phyloP scores from a whole-genome alignment of 2,797 vertebrate genomes.

The Furcifer pardalis region DNA sequence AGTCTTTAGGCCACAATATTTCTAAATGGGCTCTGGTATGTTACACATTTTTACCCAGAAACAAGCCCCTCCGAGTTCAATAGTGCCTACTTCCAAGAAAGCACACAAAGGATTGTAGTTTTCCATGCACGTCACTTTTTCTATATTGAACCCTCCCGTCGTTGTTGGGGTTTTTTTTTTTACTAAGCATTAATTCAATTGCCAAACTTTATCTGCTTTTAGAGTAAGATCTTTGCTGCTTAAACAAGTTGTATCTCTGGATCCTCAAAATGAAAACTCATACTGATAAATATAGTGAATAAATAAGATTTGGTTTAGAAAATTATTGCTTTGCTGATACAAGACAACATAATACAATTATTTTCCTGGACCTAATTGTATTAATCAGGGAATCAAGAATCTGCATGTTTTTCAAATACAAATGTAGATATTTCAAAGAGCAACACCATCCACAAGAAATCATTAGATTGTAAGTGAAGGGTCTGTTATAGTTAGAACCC shows the following conservation, averaged over 20 bases:
- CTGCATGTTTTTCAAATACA: not conserved
- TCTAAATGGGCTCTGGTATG: not conserved
- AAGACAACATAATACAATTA: not conserved
- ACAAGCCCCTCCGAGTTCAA: not conserved
- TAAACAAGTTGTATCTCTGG: not conserved
- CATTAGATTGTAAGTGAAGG: no score
- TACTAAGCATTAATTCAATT: not conserved
- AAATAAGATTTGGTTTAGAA: not conserved
- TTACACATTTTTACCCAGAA: not conserved
- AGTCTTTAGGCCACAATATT: not conserved
- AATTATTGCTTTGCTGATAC: not conserved
- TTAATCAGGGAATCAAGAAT: not conserved
- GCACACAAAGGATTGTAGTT: not conserved
- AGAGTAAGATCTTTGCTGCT: not conserved
- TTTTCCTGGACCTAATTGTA: not conserved
- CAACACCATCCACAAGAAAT: not conserved
- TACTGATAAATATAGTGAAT: not conserved
- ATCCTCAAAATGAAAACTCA: not conserved
- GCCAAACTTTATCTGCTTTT: not conserved
- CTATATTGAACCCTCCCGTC: not conserved
- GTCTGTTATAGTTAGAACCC: not conserved
- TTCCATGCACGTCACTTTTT: not conserved
- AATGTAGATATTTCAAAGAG: not conserved
- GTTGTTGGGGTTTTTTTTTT: constrained; percentile 1
- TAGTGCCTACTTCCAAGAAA: not conserved